Evolutionary conservation across 2,113 vertebrate species (phyloP).

Genomic region (Sciurus niger): DNA sequence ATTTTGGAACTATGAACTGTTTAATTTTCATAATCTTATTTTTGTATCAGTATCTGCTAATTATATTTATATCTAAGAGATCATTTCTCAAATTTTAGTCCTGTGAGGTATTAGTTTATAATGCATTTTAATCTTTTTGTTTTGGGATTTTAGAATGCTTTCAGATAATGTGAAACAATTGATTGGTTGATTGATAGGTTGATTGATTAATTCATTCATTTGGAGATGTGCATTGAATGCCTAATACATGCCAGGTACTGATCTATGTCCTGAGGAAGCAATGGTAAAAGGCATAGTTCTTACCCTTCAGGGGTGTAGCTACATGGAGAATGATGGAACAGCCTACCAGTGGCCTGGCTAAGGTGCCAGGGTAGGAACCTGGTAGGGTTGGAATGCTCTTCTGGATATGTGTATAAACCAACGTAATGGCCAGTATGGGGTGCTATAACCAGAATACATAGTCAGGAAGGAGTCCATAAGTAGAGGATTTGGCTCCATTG

Average conservation of each 20-base stretch:
- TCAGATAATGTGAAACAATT: not conserved
- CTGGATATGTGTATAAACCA: not conserved
- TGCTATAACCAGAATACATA: not conserved
- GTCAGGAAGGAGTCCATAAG: not conserved
- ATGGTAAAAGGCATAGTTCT: not conserved
- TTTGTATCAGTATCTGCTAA: not conserved
- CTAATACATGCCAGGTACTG: not conserved
- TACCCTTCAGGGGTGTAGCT: not conserved
- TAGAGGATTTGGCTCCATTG: not conserved
- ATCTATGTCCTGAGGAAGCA: not conserved
- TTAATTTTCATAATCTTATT: conserved; percentile 62
- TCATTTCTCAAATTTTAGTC: conserved; percentile 39
- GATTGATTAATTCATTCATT: not conserved
- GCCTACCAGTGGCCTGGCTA: not conserved
- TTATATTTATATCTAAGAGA: not conserved
- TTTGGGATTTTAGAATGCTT: conserved; percentile 47
- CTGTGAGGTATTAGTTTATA: not conserved
- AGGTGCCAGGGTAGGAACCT: not conserved
- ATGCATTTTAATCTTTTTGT: conserved; percentile 16
- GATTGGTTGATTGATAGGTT: not conserved
- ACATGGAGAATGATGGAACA: not conserved
- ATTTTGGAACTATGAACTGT: conserved; percentile 29
- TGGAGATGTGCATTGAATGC: not conserved
- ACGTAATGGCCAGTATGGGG: not conserved
- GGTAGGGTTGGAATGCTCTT: not conserved